These are phyloP conservation scores for Empidonax traillii DNA, from an alignment of 2,113 vertebrate species.

Conservation along the genomic window DNA sequence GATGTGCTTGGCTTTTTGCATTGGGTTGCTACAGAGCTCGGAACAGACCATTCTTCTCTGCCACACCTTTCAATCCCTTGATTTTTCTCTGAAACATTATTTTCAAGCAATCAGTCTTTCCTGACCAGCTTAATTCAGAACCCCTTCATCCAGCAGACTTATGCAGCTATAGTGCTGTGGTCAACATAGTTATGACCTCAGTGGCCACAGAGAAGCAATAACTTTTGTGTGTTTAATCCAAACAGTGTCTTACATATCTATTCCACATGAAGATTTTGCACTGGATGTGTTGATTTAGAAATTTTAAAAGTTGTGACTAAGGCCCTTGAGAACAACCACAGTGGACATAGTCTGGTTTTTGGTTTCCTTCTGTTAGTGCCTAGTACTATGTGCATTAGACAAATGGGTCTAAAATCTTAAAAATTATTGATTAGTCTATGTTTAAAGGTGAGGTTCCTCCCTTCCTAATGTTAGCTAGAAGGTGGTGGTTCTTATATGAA, in stretches of 20 bases:
- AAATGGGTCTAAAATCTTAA: not conserved
- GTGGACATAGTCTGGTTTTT: not conserved
- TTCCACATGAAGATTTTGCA: not conserved
- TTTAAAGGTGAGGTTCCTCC: not conserved
- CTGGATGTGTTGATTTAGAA: not conserved
- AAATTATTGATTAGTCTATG: not conserved
- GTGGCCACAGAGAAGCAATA: not conserved
- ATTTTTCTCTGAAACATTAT: not conserved
- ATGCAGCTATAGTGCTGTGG: not conserved
- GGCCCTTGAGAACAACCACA: not conserved
- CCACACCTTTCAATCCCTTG: not conserved
- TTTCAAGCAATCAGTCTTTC: not conserved
- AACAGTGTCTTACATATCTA: not conserved
- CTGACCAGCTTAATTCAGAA: not conserved
- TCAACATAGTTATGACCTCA: not conserved
- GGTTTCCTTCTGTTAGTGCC: not conserved
- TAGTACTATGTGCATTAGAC: not conserved
- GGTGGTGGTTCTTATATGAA: not conserved
- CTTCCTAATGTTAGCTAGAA: not conserved
- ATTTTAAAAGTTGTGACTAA: not conserved
- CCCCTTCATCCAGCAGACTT: not conserved
- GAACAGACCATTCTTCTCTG: not conserved
- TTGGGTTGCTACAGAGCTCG: not conserved
- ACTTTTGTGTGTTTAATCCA: not conserved
- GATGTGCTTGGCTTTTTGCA: not conserved